Conservation (phyloP, 1,140 invertebrate species). For the Macrosteles quadrilineatus region DNA sequence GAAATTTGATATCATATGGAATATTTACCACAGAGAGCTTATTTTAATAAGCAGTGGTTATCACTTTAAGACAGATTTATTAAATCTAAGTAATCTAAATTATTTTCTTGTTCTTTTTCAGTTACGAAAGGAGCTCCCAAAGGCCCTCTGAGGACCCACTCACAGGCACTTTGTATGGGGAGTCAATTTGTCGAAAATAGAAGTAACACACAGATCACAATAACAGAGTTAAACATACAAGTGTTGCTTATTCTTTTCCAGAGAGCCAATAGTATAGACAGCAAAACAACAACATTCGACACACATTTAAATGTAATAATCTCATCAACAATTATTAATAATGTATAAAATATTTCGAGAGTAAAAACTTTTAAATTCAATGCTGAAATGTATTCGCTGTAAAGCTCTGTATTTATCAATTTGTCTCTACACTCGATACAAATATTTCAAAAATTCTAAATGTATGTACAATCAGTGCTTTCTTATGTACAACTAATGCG, state of each 20-base stretch:
- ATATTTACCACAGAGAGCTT: not conserved
- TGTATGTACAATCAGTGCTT: conserved; percentile 18
- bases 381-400: conserved; percentile 2
- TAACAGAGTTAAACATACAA: not conserved
- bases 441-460: conserved; percentile 16
- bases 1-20: not conserved
- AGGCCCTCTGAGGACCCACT: not conserved
- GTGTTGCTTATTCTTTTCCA: conserved; percentile 21
- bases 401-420: conserved; percentile 16
- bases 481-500: conserved; percentile 15
- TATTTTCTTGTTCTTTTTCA: not conserved
- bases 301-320: not conserved
- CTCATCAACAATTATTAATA: not conserved
- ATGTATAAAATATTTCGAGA: conserved; percentile 21
- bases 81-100: not conserved
- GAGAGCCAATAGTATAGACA: conserved; percentile 22
- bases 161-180: conserved; percentile 1
- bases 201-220: conserved; percentile 20
- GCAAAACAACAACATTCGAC: conserved; percentile 17
- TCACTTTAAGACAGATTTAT: not conserved
- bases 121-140: not conserved
- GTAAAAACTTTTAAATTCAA: conserved; percentile 17
- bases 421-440: not conserved
- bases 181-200: not conserved
- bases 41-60: not conserved